phyloP scores from a whole-genome alignment of 2,113 vertebrate genomes.

The Bujurquina vittata region DNA sequence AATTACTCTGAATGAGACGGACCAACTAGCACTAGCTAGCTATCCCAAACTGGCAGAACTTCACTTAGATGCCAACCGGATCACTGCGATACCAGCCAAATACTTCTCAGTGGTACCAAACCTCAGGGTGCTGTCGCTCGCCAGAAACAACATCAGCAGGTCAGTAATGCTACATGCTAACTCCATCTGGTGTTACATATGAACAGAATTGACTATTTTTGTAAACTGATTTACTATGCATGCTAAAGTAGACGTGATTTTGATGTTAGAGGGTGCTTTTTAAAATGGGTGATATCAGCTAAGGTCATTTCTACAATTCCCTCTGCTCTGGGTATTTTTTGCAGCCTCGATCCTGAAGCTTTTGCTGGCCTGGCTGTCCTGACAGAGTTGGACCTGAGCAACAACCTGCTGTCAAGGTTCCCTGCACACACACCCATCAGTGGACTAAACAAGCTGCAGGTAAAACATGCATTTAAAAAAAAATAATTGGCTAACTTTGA shows the following conservation, averaged over 20 bases:
- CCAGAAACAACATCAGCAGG: slow-evolving; percentile 79
- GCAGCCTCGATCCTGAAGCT: slow-evolving; percentile 73
- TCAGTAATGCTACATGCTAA: slow-evolving; percentile 7
- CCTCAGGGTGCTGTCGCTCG: slow-evolving; percentile 81
- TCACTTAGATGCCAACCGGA: slow-evolving; percentile 77
- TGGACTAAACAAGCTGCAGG: slow-evolving; percentile 71
- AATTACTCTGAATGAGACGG: slow-evolving; percentile 48
- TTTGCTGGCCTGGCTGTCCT: slow-evolving; percentile 79
- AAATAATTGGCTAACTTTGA: fast-evolving
- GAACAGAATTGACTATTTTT: not conserved
- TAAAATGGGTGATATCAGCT: not conserved
- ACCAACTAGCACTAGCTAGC: slow-evolving; percentile 69
- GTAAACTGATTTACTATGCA: not conserved
- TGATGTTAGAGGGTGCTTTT: fast-evolving
- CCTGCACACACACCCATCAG: slow-evolving; percentile 62
- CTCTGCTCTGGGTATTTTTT: not conserved
- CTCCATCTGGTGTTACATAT: not conserved
- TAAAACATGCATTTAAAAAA: not conserved
- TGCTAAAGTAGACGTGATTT: not conserved
- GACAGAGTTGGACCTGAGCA: slow-evolving; percentile 81
- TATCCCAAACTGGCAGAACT: slow-evolving; percentile 80
- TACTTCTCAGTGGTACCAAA: slow-evolving; percentile 76
- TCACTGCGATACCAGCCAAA: slow-evolving; percentile 70
- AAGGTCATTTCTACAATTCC: not conserved
- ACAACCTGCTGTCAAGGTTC: slow-evolving; percentile 82